A percentile compares a stretch with the other conserved stretches of the same genome.
phyloP scores from a whole-genome alignment of 2,113 vertebrate species.

The Morone chrysops region DNA sequence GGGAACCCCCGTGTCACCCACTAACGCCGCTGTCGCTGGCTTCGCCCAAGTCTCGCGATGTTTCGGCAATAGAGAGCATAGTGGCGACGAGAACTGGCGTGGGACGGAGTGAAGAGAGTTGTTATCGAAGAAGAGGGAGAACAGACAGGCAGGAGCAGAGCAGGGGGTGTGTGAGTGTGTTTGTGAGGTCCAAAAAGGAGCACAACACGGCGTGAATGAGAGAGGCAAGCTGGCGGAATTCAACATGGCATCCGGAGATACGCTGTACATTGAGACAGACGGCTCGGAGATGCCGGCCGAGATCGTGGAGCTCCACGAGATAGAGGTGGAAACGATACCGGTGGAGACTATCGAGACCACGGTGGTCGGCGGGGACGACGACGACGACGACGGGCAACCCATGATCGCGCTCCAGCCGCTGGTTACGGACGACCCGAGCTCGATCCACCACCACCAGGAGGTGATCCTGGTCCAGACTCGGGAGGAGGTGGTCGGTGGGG shows the following conservation, averaged over 20 bases:
- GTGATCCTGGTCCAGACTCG: conserved; percentile 98
- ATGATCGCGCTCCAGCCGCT: conserved; percentile 98
- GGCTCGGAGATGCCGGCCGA: conserved; percentile 98
- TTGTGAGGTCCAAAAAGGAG: conserved; percentile 60
- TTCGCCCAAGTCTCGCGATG: conserved; percentile 89
- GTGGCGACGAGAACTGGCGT: conserved; percentile 89
- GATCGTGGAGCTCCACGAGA: conserved; percentile 97
- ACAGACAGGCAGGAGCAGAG: conserved; percentile 77
- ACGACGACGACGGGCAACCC: conserved; percentile 91
- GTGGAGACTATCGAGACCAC: conserved; percentile 99
- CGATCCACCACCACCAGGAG: conserved; percentile 93
- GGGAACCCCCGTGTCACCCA: conserved; percentile 3
- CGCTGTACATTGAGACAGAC: conserved; percentile 96
- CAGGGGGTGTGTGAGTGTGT: conserved; percentile 76
- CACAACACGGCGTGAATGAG: conserved; percentile 80
- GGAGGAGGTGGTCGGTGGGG: conserved; percentile 97
- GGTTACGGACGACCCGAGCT: conserved; percentile 92
- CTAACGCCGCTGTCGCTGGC: neutral
- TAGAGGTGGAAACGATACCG: conserved; percentile 97
- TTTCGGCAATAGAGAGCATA: conserved; percentile 75
- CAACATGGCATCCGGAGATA: conserved; percentile 97
- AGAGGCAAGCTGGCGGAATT: conserved; percentile 85
- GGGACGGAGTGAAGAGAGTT: conserved; percentile 87
- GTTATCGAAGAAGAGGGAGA: conserved; percentile 90
- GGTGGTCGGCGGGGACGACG: conserved; percentile 89